Percentiles rank a stretch among this genome's conserved stretches.
Conservation (phyloP, 1,140 invertebrate species). For the Atta colombica region DNA sequence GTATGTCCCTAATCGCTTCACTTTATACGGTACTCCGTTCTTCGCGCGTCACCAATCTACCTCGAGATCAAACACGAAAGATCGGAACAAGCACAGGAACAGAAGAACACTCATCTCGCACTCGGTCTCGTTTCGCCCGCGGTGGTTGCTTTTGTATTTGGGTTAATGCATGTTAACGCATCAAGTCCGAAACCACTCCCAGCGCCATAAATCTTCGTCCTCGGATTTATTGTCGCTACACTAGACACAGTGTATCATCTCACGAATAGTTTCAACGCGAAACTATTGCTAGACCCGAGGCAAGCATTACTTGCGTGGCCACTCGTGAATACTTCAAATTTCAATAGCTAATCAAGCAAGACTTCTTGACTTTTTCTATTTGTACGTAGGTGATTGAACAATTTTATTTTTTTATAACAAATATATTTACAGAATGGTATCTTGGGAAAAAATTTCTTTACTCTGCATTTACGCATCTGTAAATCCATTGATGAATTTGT, state of each 20-base stretch:
- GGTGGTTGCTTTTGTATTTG: constrained; percentile 66
- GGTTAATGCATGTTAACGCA: constrained; percentile 75
- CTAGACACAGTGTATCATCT: constrained; percentile 44
- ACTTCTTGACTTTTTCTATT: neutral
- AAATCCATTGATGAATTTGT: neutral
- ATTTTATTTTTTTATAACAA: neutral
- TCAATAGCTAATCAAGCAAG: neutral
- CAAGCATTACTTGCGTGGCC: neutral
- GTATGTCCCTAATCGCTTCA: constrained; percentile 70
- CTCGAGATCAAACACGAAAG: constrained; percentile 61
- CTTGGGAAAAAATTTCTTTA: neutral
- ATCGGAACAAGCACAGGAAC: constrained; percentile 46
- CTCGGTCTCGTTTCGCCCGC: constrained; percentile 58
- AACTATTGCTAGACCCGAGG: constrained; percentile 5
- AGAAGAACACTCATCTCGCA: constrained; percentile 19
- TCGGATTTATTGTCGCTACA: constrained; percentile 55
- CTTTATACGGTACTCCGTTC: constrained; percentile 56
- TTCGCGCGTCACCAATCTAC: constrained; percentile 42
- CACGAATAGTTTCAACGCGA: constrained; percentile 23
- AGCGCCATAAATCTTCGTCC: constrained; percentile 47
- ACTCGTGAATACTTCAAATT: neutral
- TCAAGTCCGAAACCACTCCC: constrained; percentile 69
- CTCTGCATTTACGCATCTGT: neutral
- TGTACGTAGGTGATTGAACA: no score
- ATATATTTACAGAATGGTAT: neutral